Conservation (phyloP, 2,888 invertebrate genomes). For the Holacanthella duospinosa region DNA sequence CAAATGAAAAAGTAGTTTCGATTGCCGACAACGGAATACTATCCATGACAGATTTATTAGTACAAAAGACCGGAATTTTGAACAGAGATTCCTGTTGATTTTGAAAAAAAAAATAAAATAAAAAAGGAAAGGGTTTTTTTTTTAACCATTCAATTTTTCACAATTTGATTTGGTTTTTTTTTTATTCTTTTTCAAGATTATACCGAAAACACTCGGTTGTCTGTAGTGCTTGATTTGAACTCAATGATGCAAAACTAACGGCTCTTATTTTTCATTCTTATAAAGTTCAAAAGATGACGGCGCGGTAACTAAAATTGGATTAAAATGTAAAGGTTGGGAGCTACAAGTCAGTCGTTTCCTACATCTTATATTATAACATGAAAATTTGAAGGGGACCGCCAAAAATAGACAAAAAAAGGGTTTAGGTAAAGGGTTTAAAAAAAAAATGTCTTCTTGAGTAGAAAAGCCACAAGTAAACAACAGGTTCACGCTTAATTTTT, state of each 20-base stretch:
- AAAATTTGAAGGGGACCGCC: background rate
- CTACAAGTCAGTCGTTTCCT: background rate
- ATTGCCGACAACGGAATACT: background rate
- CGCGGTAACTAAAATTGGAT: background rate
- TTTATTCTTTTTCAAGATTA: too few species aligned
- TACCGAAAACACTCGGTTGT: too few species aligned
- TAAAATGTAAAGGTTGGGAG: background rate
- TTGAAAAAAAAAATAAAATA: background rate
- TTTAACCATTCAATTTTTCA: background rate
- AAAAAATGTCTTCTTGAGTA: background rate
- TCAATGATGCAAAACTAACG: conserved; percentile 3
- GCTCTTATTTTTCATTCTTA: background rate
- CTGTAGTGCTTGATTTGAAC: background rate
- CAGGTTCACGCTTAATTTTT: conserved; percentile 4
- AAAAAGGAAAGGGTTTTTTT: conserved; percentile 1
- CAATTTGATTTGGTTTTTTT: background rate
- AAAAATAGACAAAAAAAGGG: background rate
- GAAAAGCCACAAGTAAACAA: background rate
- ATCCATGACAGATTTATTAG: background rate
- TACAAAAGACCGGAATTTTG: background rate
- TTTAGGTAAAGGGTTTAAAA: background rate
- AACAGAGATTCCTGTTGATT: background rate
- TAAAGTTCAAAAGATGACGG: background rate
- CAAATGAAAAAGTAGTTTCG: too few species aligned
- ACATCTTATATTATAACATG: too few species aligned